These are phyloP conservation scores for Lagopus muta DNA, from an alignment of 2,113 vertebrate species.

Conservation along the genomic window DNA sequence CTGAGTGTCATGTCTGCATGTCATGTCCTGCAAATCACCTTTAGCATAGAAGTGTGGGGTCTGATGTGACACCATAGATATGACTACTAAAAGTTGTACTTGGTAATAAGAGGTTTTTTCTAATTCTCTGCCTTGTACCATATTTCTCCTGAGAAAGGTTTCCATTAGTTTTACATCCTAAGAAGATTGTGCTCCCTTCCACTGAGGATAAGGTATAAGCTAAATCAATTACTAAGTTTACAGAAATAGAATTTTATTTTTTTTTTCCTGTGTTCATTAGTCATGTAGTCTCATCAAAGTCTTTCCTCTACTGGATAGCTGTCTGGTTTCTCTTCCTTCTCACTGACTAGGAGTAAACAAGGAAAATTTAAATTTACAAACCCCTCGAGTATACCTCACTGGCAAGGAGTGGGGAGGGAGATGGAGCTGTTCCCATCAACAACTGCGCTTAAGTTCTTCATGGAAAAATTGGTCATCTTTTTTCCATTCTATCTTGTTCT, in stretches of 20 bases:
- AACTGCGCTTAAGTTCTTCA: background rate
- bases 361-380: background rate
- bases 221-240: conserved; percentile 9
- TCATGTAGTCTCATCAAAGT: background rate
- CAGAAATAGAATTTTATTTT: background rate
- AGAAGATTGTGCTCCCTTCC: background rate
- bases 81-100: background rate
- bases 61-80: background rate
- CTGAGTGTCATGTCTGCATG: background rate
- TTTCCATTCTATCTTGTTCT: background rate
- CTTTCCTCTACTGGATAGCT: background rate
- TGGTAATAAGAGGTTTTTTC: background rate
- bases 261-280: background rate
- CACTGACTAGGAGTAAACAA: background rate
- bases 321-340: conserved; percentile 21
- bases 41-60: background rate
- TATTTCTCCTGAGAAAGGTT: background rate
- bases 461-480: background rate
- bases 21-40: background rate
- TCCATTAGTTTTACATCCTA: background rate
- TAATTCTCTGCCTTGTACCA: background rate
- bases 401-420: background rate
- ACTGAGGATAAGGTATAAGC: background rate
- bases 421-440: background rate
- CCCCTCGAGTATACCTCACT: background rate